These are phyloP conservation scores for Sycophila texana DNA, from an alignment of 2,888 invertebrate genomes.

Conservation along the genomic window DNA sequence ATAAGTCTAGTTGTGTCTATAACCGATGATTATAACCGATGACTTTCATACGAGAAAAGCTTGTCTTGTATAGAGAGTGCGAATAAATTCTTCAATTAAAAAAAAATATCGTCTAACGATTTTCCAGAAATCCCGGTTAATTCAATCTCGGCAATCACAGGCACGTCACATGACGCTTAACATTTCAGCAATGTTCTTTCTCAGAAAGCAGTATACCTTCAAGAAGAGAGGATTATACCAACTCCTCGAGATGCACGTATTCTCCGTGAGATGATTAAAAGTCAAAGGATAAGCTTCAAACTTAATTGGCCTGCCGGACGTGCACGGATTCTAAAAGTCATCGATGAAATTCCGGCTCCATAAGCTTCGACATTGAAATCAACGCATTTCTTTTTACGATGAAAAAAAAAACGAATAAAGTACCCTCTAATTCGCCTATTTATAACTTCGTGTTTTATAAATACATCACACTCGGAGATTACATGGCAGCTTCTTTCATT, in stretches of 20 bases:
- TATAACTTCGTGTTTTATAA: neutral
- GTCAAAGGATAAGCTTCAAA: constrained; percentile 18
- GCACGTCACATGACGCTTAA: neutral
- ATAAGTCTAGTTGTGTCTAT: too few species aligned
- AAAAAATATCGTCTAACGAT: too few species aligned
- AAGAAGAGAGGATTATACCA: constrained; percentile 22
- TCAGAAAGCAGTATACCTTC: constrained; percentile 14
- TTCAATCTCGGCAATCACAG: neutral
- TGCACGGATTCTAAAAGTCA: neutral
- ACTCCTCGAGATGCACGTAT: neutral
- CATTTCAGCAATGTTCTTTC: constrained; percentile 36
- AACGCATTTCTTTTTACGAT: too few species aligned
- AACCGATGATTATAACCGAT: too few species aligned
- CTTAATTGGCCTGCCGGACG: constrained; percentile 1
- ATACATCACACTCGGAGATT: neutral
- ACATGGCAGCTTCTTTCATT: neutral
- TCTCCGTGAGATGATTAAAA: neutral
- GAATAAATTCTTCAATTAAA: too few species aligned
- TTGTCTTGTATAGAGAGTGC: too few species aligned
- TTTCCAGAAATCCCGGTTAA: constrained; percentile 6
- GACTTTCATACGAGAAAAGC: too few species aligned
- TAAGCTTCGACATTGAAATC: neutral
- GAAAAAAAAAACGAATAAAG: neutral
- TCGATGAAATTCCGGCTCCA: neutral
- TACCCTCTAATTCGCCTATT: neutral